A percentile compares a stretch with the other conserved stretches of the same genome.
Conservation (phyloP, 2,113 vertebrate species). For the Notiomystis cincta region DNA sequence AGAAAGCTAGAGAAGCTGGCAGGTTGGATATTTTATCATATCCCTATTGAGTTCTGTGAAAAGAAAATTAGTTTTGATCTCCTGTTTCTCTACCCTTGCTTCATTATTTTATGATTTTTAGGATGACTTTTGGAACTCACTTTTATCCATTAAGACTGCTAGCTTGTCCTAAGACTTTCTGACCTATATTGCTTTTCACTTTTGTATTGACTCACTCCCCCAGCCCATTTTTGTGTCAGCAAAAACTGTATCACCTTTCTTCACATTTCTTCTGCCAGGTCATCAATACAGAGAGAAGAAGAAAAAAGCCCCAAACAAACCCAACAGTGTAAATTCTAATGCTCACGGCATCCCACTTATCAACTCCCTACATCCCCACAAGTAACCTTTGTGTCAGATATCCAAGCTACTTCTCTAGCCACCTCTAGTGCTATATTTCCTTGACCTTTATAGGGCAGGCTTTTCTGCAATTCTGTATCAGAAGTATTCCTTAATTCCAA, state of each 20-base stretch:
- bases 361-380: slow-evolving; percentile 29
- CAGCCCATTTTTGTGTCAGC: slow-evolving; percentile 57
- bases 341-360: slow-evolving; percentile 48
- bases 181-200: slow-evolving; percentile 30
- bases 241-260: slow-evolving; percentile 61
- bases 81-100: neutral
- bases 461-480: slow-evolving; percentile 52
- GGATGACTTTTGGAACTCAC: slow-evolving; percentile 28
- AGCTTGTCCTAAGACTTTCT: slow-evolving; percentile 24
- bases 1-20: neutral
- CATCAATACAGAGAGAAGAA: slow-evolving; percentile 52
- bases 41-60: neutral
- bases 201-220: slow-evolving; percentile 61
- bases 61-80: neutral
- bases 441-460: slow-evolving; percentile 47
- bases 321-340: slow-evolving; percentile 36
- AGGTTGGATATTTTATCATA: neutral
- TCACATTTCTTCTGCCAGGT: slow-evolving; percentile 61
- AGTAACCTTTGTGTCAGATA: slow-evolving; percentile 49
- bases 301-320: neutral
- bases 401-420: slow-evolving; percentile 53
- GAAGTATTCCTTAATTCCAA: slow-evolving; percentile 46
- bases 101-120: slow-evolving; percentile 8
- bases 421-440: slow-evolving; percentile 48
- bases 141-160: slow-evolving; percentile 43